Percentiles rank a stretch among this genome's conserved stretches.
These are phyloP conservation scores for Neostethus bicornis DNA, from an alignment of 2,797 vertebrate genomes.

Conservation along the genomic window DNA sequence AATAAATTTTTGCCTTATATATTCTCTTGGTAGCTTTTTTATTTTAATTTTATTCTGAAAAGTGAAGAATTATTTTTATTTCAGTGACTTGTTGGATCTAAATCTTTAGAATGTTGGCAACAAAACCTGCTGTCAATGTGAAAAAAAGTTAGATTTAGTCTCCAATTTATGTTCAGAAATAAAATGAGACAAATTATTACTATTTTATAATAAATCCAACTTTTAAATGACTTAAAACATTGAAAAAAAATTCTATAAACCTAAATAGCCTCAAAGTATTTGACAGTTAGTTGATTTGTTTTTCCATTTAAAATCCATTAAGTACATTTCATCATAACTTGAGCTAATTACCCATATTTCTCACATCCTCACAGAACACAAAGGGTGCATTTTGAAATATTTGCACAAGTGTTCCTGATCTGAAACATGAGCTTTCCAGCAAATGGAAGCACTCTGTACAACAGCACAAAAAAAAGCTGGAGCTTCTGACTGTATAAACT, in stretches of 20 bases:
- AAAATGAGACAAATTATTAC: no score
- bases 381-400: not conserved
- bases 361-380: not conserved
- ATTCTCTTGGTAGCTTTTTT: not conserved
- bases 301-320: not conserved
- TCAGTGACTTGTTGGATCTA: no score
- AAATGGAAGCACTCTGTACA: not conserved
- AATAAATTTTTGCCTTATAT: constrained; percentile 82
- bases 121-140: no score
- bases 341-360: not conserved
- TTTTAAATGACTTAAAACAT: not conserved
- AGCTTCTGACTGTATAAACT: constrained; percentile 19
- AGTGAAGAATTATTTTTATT: not conserved
- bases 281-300: not conserved
- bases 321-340: not conserved
- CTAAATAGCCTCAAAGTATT: no score
- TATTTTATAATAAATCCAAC: not conserved
- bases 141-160: no score
- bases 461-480: constrained; percentile 2
- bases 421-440: constrained; percentile 18
- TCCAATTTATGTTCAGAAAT: no score
- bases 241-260: not conserved
- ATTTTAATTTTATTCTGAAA: not conserved
- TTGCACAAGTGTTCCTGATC: constrained; percentile 3
- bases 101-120: no score